A percentile compares a stretch with the other conserved stretches of the same genome.
Conservation (phyloP, 1,140 invertebrate genomes). For the Belonocnema kinseyi region DNA sequence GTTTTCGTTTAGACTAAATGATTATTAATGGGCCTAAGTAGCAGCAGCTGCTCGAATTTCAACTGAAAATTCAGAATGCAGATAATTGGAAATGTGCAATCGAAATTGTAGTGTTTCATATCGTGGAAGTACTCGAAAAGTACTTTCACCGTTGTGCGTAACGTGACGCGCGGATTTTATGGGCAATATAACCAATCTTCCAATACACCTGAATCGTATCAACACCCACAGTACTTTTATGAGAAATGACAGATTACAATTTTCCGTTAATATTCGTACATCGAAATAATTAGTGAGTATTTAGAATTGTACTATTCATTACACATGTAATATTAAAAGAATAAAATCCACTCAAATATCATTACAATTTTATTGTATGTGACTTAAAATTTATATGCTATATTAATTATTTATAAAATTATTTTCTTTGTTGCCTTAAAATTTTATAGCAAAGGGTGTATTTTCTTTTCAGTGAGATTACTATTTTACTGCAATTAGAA, state of each 20-base stretch:
- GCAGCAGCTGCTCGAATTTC: neutral
- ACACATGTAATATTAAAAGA: no score
- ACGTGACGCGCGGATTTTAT: slow-evolving; percentile 49
- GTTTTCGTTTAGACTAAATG: no score
- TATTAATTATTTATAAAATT: no score
- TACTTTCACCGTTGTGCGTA: slow-evolving; percentile 37
- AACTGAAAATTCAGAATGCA: no score
- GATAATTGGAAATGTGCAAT: slow-evolving; percentile 30
- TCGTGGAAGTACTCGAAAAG: slow-evolving; percentile 40
- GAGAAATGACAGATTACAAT: neutral
- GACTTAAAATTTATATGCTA: no score
- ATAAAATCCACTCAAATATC: no score
- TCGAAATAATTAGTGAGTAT: neutral
- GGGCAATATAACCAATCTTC: slow-evolving; percentile 50
- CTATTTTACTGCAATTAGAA: neutral
- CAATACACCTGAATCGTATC: slow-evolving; percentile 44
- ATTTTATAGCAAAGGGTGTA: no score
- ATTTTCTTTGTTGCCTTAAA: no score
- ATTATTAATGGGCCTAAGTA: slow-evolving; percentile 3
- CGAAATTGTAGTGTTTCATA: slow-evolving; percentile 36
- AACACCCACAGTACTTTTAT: slow-evolving; percentile 13
- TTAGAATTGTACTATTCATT: neutral
- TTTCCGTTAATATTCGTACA: neutral
- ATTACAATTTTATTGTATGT: no score
- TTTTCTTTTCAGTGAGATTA: neutral